Evolutionary conservation across 2,113 vertebrate species (phyloP).

Genomic region (Urocitellus parryii): DNA sequence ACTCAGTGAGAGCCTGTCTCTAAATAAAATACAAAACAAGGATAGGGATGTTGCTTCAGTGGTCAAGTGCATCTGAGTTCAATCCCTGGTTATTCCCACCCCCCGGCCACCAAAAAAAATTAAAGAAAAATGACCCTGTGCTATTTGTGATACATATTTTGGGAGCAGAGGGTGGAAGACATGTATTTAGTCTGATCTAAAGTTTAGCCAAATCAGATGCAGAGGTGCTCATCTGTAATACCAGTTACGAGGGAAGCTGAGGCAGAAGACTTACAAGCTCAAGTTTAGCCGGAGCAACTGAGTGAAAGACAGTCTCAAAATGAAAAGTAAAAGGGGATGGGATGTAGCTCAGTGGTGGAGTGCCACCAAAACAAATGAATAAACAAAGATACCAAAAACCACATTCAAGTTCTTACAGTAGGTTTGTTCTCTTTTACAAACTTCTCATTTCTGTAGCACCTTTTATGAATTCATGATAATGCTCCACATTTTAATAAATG

Average conservation of each 20-base stretch:
- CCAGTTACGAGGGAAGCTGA: not conserved
- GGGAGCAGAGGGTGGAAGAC: not conserved
- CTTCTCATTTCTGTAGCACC: not conserved
- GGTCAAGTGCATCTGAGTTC: no score
- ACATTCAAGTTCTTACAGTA: not conserved
- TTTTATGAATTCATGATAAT: not conserved
- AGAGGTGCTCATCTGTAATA: not conserved
- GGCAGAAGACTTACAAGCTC: not conserved
- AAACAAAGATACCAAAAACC: no score
- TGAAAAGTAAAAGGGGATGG: not conserved
- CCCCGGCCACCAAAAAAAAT: no score
- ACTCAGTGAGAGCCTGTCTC: no score
- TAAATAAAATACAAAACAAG: no score
- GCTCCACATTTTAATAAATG: not conserved
- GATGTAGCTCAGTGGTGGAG: not conserved
- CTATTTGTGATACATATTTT: not conserved
- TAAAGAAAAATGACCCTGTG: not conserved
- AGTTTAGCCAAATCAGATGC: not conserved
- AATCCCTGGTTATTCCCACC: no score
- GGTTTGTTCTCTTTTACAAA: not conserved
- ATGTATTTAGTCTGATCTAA: constrained; percentile 10
- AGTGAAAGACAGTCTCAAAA: not conserved
- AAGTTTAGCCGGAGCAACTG: not conserved
- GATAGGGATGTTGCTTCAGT: no score
- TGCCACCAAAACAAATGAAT: no score